Evolutionary conservation across 2,888 invertebrate genomes (phyloP), one percentile per base, ranked within the genome.

Genomic region (Strigamia transsilvanica): DNA sequence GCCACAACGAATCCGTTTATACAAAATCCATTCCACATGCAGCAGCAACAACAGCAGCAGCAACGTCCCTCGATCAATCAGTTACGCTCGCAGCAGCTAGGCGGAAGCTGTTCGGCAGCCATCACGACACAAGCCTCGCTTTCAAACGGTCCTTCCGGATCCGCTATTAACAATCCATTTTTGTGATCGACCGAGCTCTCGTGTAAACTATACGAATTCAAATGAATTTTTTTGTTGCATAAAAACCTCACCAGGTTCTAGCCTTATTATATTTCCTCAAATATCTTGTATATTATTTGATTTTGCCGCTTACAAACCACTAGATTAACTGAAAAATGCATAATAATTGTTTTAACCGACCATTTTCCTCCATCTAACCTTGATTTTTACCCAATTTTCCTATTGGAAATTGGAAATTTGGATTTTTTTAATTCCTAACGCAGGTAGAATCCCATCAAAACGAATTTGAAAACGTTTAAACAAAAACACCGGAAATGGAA

Each of bases 1-100:
- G 80, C 32, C 15, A 80, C 61, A n/a, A 80, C 61, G 10, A 80
- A 80, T 27, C 80, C 80, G 27, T 80, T 80, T 56, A 56, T 56
- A 56, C 80, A 32, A 32, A 80, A 80, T 41, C 80, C 80, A 80
- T 80, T 80, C 80, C 80, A 80, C 34, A n/a, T 80, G 80, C 42
- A 41, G 18, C 80, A 51, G 80, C 51, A 56, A n/a, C 46, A 41
- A 21, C 56, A 41, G 34, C 38, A 83, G 15, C 51, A 83, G 15
- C 51, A 83, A 18, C 66, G 23, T 34, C 83, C 27, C 15, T 80
- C 80, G 15, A 82, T 80, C 18, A 80, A 46, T 38, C 79, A 73
- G 15, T 23, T 66, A 7, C 34, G 56, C n/a, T 81, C 80, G 34
- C 56, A 82, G 46, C 80, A 80, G 23, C 66, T 82, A 5, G 34